Evolutionary conservation across 92 coral and sea anemone genomes (phyloP).

Genomic region (Bergia sp.): DNA sequence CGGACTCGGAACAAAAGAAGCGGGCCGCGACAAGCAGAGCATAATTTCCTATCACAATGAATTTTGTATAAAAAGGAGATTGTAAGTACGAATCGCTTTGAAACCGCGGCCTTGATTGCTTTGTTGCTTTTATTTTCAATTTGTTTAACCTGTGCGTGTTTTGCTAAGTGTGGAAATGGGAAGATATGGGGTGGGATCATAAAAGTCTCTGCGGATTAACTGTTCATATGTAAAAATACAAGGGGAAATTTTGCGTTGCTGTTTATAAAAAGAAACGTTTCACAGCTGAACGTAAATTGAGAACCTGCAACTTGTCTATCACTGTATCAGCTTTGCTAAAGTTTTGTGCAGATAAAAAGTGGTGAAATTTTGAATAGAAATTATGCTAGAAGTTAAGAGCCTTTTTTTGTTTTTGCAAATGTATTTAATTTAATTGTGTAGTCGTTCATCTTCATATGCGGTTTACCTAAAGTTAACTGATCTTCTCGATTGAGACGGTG

Average conservation of each 20-base stretch:
- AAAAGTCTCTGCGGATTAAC: not conserved
- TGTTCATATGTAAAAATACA: not conserved
- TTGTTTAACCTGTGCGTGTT: not conserved
- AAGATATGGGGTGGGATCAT: not conserved
- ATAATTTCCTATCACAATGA: too few relatives aligned
- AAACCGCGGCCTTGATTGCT: not conserved
- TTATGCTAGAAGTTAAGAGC: too few relatives aligned
- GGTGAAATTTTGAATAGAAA: not conserved
- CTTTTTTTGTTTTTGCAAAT: not conserved
- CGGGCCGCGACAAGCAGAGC: not conserved
- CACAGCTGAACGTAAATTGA: not conserved
- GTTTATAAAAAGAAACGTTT: not conserved
- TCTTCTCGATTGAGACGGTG: not conserved
- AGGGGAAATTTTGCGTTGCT: not conserved
- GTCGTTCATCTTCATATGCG: not conserved
- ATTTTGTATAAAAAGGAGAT: not conserved
- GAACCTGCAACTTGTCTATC: not conserved
- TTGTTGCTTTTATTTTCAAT: not conserved
- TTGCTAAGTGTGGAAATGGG: not conserved
- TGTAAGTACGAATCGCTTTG: not conserved
- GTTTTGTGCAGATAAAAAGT: not conserved
- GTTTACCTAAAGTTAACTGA: not conserved
- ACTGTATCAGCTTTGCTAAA: not conserved
- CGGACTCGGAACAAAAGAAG: not conserved
- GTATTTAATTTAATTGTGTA: not conserved